Evolutionary conservation across 2,797 vertebrate species (phyloP).

Genomic region (Gephyroberyx darwinii): DNA sequence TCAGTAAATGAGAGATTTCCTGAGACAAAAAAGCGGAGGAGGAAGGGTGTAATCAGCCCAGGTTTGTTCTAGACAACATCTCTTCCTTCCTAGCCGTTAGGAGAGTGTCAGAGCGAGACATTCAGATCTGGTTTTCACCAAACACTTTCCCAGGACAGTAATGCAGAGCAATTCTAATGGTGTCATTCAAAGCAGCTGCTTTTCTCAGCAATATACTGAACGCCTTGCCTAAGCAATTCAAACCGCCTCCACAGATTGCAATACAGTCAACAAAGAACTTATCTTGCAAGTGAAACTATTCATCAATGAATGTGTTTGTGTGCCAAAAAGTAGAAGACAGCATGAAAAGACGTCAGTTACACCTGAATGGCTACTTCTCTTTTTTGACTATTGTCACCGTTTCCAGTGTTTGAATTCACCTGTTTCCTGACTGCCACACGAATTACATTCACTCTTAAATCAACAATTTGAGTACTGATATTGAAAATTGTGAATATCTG

Average conservation of each 20-base stretch:
- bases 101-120: slow-evolving; percentile 73
- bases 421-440: slow-evolving; percentile 55
- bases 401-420: slow-evolving; percentile 67
- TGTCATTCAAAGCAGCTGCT: slow-evolving; percentile 78
- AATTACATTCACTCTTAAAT: slow-evolving; percentile 46
- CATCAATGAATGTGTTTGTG: slow-evolving; percentile 74
- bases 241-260: slow-evolving; percentile 69
- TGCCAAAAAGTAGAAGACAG: slow-evolving; percentile 50
- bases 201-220: slow-evolving; percentile 75
- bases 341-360: slow-evolving; percentile 66
- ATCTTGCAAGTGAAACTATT: slow-evolving; percentile 72
- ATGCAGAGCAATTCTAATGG: slow-evolving; percentile 71
- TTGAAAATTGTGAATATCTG: slow-evolving; percentile 38
- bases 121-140: slow-evolving; percentile 75
- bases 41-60: slow-evolving; percentile 84
- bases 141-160: slow-evolving; percentile 77
- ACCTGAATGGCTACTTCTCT: slow-evolving; percentile 70
- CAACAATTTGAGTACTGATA: slow-evolving; percentile 39
- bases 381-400: slow-evolving; percentile 43
- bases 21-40: slow-evolving; percentile 73
- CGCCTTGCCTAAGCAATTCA: slow-evolving; percentile 80
- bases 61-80: slow-evolving; percentile 84
- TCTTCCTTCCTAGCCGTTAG: slow-evolving; percentile 79
- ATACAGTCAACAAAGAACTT: slow-evolving; percentile 77
- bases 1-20: slow-evolving; percentile 77